Conservation (phyloP, 2,797 vertebrate genomes). For the Philypnodon macrostomus region DNA sequence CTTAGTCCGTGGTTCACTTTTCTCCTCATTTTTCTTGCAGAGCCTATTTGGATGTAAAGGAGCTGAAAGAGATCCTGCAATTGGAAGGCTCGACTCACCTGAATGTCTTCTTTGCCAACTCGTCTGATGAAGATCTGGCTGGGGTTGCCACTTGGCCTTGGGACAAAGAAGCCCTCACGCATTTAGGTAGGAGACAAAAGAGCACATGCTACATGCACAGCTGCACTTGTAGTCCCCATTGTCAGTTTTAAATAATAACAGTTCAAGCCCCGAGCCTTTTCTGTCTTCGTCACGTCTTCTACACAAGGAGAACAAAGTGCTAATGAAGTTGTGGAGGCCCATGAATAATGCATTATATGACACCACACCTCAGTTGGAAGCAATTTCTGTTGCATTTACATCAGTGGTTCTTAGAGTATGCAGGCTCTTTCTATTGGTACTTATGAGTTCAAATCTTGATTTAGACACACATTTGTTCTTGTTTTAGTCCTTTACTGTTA, state of each 20-base stretch:
- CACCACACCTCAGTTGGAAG: conserved; percentile 22
- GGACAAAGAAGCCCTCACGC: conserved; percentile 97
- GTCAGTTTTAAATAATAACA: conserved; percentile 53
- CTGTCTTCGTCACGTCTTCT: conserved; percentile 40
- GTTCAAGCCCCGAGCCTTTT: conserved; percentile 43
- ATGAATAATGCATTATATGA: conserved; percentile 59
- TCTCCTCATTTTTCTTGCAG: conserved; percentile 66
- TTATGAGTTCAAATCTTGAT: too few species aligned
- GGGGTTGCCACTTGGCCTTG: conserved; percentile 98
- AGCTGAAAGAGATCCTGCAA: conserved; percentile 91
- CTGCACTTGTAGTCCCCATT: conserved; percentile 26
- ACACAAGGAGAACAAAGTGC: conserved; percentile 40
- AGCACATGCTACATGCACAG: conserved; percentile 21
- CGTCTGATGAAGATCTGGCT: conserved; percentile 94
- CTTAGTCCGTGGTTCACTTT: conserved; percentile 23
- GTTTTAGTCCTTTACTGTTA: too few species aligned
- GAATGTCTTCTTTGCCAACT: conserved; percentile 98
- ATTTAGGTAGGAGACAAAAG: conserved; percentile 84
- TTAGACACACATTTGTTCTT: too few species aligned
- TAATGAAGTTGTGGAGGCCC: conserved; percentile 44
- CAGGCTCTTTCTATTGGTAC: too few species aligned
- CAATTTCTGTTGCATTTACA: conserved; percentile 13
- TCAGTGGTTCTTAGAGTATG: too few species aligned
- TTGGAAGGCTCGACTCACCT: conserved; percentile 95
- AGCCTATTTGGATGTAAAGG: conserved; percentile 96